A percentile compares a stretch with the other conserved stretches of the same genome.
Conservation (phyloP, 2,113 vertebrate species). For the Prionailurus bengalensis region DNA sequence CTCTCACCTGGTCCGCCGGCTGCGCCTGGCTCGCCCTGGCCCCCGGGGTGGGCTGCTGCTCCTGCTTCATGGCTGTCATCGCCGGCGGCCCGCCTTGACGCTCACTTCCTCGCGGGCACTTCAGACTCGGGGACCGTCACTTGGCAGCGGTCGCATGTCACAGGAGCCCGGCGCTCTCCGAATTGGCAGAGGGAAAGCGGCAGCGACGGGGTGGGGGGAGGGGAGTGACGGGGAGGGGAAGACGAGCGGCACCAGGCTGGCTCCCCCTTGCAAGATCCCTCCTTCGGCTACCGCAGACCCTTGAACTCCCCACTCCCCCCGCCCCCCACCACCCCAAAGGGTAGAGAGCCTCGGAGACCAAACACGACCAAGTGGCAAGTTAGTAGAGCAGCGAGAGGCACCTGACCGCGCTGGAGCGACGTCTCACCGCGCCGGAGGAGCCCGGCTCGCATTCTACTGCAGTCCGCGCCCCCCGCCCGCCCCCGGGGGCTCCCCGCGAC, state of each 20-base stretch:
- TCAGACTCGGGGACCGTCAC: conserved; percentile 84
- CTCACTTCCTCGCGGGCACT: conserved; percentile 82
- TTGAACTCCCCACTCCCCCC: conserved; percentile 53
- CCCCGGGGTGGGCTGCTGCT: conserved; percentile 85
- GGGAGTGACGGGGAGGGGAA: conserved; percentile 61
- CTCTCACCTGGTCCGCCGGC: conserved; percentile 91
- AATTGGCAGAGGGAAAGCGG: conserved; percentile 72
- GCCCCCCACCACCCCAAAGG: conserved; percentile 1
- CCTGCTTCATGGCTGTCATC: conserved; percentile 95
- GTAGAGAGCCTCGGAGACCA: background rate
- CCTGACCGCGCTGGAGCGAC: conserved; percentile 52
- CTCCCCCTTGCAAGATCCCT: conserved; percentile 12
- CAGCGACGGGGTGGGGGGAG: conserved; percentile 59
- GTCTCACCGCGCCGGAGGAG: background rate
- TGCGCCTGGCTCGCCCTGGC: conserved; percentile 88
- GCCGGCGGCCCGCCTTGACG: conserved; percentile 69
- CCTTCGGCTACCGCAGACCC: conserved; percentile 29
- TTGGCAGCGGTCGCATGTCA: conserved; percentile 84
- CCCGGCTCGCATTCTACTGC: conserved; percentile 69
- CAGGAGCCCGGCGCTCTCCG: conserved; percentile 78
- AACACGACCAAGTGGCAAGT: conserved; percentile 59
- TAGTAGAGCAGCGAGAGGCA: conserved; percentile 57
- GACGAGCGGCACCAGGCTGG: conserved; percentile 50
- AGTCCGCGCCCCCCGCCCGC: conserved; percentile 52
- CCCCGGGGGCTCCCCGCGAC: background rate